A percentile compares a stretch with the other conserved stretches of the same genome.
These are phyloP conservation scores for Mystacornis crossleyi DNA, from an alignment of 2,113 vertebrate genomes.

Conservation along the genomic window DNA sequence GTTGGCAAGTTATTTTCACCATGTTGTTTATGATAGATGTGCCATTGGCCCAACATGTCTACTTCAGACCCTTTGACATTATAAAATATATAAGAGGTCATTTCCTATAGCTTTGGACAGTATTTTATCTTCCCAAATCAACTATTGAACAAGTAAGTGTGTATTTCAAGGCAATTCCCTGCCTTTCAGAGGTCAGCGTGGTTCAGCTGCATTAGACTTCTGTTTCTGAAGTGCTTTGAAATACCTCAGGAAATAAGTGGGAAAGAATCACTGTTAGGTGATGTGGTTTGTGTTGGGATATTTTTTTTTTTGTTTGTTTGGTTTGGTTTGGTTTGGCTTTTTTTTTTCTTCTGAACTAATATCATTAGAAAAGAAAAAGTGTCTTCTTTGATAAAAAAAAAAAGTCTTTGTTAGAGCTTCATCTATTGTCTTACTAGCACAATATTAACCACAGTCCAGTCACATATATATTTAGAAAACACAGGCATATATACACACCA, in stretches of 20 bases:
- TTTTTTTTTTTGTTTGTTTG: too few relatives aligned
- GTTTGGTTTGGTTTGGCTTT: neutral
- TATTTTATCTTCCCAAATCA: conserved; percentile 20
- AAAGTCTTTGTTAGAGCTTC: neutral
- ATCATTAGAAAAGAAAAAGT: neutral
- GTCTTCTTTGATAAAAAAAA: neutral
- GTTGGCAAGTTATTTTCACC: neutral
- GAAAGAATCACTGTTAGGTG: neutral
- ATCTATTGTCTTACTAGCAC: neutral
- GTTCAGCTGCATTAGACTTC: neutral
- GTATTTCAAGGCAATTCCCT: conserved; percentile 2
- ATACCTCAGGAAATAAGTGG: conserved; percentile 4
- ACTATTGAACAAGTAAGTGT: neutral
- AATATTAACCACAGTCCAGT: neutral
- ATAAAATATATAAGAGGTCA: neutral
- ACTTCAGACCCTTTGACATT: neutral
- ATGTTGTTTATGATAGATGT: neutral
- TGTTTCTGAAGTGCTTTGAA: conserved; percentile 20
- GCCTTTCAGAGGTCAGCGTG: neutral
- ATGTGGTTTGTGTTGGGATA: neutral
- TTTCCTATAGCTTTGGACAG: neutral
- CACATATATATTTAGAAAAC: neutral
- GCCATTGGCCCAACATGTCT: neutral
- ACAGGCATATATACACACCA: neutral
- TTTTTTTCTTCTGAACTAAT: neutral